Percentiles rank a stretch among this genome's conserved stretches.
These are phyloP conservation scores for Nycticorax nycticorax DNA, from an alignment of 2,113 vertebrate species.

Conservation along the genomic window DNA sequence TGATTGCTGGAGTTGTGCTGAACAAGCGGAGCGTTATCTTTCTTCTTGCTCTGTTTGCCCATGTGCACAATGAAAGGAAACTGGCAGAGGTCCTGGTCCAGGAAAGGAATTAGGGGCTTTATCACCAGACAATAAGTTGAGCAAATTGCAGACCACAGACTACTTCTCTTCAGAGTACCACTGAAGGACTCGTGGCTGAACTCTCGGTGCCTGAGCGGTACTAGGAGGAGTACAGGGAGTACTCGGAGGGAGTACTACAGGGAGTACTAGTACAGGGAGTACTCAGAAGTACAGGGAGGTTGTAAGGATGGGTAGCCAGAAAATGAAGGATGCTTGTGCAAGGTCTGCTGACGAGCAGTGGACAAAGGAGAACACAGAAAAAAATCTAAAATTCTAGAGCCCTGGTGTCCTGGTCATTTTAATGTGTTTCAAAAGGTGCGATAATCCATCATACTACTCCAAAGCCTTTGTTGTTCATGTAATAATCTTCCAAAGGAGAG, in stretches of 20 bases:
- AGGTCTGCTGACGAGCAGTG: background rate
- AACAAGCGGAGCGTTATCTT: conserved; percentile 35
- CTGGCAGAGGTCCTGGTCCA: conserved; percentile 31
- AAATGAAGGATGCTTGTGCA: background rate
- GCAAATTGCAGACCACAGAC: conserved; percentile 38
- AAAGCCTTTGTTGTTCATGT: background rate
- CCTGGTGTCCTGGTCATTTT: background rate
- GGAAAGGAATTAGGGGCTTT: conserved; percentile 50
- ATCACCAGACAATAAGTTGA: conserved; percentile 40
- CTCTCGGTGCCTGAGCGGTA: background rate
- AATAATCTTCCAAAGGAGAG: background rate
- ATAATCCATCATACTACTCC: background rate
- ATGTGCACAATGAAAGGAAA: conserved; percentile 57
- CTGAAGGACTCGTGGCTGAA: background rate
- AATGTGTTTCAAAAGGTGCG: background rate
- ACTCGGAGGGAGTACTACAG: no score
- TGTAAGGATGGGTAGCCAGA: background rate
- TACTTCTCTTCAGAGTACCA: background rate
- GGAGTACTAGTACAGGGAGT: no score
- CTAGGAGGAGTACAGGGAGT: background rate
- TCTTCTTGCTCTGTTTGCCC: conserved; percentile 42
- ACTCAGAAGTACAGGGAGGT: background rate
- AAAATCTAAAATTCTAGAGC: background rate
- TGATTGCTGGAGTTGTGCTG: conserved; percentile 34
- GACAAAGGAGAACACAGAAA: background rate